phyloP scores from a whole-genome alignment of 2,113 vertebrate genomes.

The Anarhynchus alexandrinus region DNA sequence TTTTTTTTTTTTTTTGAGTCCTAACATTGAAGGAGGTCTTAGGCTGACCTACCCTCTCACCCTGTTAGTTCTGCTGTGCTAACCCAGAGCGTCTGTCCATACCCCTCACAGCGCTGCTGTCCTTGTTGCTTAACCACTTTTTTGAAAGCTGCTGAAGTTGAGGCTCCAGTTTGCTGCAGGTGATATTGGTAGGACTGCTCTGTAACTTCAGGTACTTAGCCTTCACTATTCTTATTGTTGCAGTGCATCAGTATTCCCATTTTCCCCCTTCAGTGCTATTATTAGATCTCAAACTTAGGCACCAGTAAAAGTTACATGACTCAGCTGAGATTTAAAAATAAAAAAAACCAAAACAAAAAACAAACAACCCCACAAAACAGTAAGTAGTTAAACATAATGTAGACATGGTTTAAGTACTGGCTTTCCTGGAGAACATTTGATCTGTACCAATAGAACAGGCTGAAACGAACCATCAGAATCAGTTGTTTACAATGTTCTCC shows the following conservation, averaged over 20 bases:
- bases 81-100: neutral
- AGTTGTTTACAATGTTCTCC: rapidly evolving
- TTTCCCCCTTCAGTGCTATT: neutral
- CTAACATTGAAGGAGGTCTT: neutral
- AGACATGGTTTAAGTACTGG: neutral
- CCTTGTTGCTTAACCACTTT: neutral
- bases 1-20: neutral
- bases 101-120: neutral
- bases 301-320: neutral
- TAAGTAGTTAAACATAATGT: neutral
- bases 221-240: neutral
- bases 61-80: neutral
- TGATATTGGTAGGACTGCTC: neutral
- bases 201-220: neutral
- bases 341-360: too few relatives aligned
- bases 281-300: neutral
- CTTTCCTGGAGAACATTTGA: neutral
- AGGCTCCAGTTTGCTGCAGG: neutral
- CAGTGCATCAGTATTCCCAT: neutral
- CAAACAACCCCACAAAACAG: neutral
- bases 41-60: neutral
- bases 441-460: neutral
- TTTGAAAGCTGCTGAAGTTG: neutral
- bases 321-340: neutral
- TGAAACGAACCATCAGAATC: neutral